phyloP scores from a whole-genome alignment of 92 coral and sea anemone genomes.

The Epizoanthus illoricatus region DNA sequence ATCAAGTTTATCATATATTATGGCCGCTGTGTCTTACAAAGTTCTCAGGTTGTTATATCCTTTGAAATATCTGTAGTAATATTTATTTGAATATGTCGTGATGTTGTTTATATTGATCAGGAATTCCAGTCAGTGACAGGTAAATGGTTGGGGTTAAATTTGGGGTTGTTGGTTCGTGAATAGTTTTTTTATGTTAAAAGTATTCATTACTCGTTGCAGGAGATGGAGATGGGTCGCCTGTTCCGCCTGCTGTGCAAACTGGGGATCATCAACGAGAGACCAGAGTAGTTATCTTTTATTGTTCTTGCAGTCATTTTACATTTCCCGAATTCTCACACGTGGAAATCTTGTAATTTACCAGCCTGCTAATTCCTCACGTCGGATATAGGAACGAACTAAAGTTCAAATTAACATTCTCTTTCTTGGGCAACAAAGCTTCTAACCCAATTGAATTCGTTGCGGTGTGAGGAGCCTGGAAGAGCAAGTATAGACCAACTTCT shows the following conservation, averaged over 20 bases:
- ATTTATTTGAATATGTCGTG: no score
- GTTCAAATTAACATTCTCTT: no score
- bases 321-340: neutral
- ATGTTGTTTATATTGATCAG: no score
- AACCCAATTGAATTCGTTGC: neutral
- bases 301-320: neutral
- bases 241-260: constrained; percentile 87
- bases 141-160: no score
- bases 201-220: constrained; percentile 51
- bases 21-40: no score
- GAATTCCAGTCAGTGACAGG: no score
- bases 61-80: no score
- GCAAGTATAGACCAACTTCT: no score
- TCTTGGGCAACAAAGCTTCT: neutral
- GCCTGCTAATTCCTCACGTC: neutral
- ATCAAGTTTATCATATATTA: no score
- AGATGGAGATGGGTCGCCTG: constrained; percentile 97
- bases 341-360: neutral
- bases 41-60: no score
- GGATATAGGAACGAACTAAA: no score
- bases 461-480: neutral
- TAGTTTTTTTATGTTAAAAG: neutral
- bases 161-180: neutral
- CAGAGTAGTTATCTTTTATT: constrained; percentile 75
- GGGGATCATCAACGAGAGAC: constrained; percentile 93